phyloP scores from a whole-genome alignment of 64 coral and sea anemone genomes.

The Anthopleura sola region DNA sequence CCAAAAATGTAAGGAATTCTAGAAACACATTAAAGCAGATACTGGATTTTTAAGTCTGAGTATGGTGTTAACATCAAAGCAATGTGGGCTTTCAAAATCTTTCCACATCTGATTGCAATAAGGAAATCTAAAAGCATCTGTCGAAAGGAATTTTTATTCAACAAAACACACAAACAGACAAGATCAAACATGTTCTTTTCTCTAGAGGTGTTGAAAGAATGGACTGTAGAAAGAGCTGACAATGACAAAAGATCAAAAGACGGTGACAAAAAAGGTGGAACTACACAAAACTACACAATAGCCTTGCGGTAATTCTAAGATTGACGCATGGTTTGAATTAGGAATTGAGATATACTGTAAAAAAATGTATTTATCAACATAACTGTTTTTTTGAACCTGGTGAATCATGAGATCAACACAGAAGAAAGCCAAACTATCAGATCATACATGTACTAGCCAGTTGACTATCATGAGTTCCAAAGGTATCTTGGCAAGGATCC shows the following conservation, averaged over 20 bases:
- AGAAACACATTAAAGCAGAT: not conserved
- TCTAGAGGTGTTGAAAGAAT: slow-evolving; percentile 7
- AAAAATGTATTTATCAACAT: not conserved
- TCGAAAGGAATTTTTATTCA: not conserved
- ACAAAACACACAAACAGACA: slow-evolving; percentile 6
- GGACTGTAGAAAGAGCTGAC: not conserved
- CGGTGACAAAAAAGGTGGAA: not conserved
- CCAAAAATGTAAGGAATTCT: slow-evolving; percentile 22
- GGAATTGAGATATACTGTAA: not conserved
- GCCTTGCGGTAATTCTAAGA: not conserved
- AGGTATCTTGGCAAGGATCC: too few relatives aligned
- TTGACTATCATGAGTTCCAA: not conserved
- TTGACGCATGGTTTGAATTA: not conserved
- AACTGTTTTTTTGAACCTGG: too few relatives aligned
- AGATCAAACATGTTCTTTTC: slow-evolving; percentile 1
- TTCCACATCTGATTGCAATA: slow-evolving; percentile 12
- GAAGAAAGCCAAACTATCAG: too few relatives aligned
- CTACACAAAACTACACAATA: not conserved
- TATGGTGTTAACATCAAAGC: not conserved
- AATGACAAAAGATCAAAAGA: not conserved
- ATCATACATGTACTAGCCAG: too few relatives aligned
- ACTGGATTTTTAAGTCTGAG: not conserved
- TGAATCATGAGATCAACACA: too few relatives aligned
- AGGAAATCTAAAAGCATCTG: slow-evolving; percentile 10
- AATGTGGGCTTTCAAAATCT: not conserved